Percentiles rank a stretch among this genome's conserved stretches.
Evolutionary conservation across 1,140 invertebrate species (phyloP).

Genomic region (Drosophila pruinosa): DNA sequence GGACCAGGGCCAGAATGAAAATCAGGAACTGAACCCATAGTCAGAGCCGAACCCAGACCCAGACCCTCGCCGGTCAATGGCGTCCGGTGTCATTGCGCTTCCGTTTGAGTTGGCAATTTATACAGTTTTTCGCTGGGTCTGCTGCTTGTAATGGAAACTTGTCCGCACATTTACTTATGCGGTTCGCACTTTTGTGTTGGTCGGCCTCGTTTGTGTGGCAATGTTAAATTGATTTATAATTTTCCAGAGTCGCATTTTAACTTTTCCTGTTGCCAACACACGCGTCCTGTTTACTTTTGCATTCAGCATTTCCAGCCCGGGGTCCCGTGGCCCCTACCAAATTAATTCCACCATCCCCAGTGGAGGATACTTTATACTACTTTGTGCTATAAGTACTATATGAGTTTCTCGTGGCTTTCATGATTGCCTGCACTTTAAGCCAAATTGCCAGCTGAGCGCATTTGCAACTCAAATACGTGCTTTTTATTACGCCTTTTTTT

Average conservation of each 20-base stretch:
- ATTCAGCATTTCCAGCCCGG: slow-evolving; percentile 37
- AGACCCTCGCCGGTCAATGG: slow-evolving; percentile 61
- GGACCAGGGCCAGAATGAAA: neutral
- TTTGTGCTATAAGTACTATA: slow-evolving; percentile 19
- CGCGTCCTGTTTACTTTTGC: slow-evolving; percentile 44
- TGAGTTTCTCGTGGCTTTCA: slow-evolving; percentile 25
- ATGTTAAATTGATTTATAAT: slow-evolving; percentile 80
- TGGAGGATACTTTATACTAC: slow-evolving; percentile 1
- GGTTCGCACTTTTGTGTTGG: slow-evolving; percentile 51
- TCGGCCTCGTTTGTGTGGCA: slow-evolving; percentile 37
- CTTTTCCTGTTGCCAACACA: slow-evolving; percentile 51
- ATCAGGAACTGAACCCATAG: neutral
- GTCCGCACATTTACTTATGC: slow-evolving; percentile 71
- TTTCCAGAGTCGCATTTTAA: slow-evolving; percentile 65
- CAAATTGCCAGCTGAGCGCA: slow-evolving; percentile 55
- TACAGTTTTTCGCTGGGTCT: slow-evolving; percentile 62
- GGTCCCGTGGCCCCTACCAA: neutral
- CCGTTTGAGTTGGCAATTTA: slow-evolving; percentile 79
- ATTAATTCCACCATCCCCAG: slow-evolving; percentile 8
- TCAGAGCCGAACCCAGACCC: slow-evolving; percentile 7
- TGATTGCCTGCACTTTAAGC: slow-evolving; percentile 50
- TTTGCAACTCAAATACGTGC: slow-evolving; percentile 27
- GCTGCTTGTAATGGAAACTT: slow-evolving; percentile 57
- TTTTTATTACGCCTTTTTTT: slow-evolving; percentile 8
- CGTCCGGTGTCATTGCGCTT: slow-evolving; percentile 77